Conservation (phyloP, 1,140 invertebrate species). For the Meloidogyne chitwoodi region DNA sequence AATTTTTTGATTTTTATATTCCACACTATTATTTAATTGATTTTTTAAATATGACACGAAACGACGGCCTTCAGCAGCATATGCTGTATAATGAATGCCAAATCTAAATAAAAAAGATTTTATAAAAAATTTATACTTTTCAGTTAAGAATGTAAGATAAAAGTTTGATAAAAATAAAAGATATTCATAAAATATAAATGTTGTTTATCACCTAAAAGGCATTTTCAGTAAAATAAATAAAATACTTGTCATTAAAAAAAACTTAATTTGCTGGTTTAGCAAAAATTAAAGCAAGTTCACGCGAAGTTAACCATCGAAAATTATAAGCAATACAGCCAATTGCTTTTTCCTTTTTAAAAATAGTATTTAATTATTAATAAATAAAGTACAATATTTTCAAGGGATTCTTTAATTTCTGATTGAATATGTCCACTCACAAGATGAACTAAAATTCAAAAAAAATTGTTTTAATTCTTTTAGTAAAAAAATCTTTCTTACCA, state of each 20-base stretch:
- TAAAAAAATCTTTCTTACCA: too few relatives aligned
- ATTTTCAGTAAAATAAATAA: too few relatives aligned
- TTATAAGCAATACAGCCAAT: conserved; percentile 51
- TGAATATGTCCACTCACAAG: conserved; percentile 53
- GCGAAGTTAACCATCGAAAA: conserved; percentile 48
- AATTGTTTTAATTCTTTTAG: neutral
- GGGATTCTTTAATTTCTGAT: conserved; percentile 35
- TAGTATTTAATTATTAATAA: neutral
- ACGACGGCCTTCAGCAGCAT: conserved; percentile 48
- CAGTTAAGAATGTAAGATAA: neutral
- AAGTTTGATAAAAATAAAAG: too few relatives aligned
- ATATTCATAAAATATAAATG: too few relatives aligned
- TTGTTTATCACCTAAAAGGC: too few relatives aligned
- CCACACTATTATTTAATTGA: conserved; percentile 27
- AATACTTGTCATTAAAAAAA: neutral
- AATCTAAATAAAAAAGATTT: conserved; percentile 29
- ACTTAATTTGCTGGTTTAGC: neutral
- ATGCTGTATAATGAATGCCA: conserved; percentile 55
- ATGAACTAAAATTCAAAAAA: conserved; percentile 2
- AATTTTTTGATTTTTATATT: conserved; percentile 18
- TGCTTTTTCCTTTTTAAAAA: neutral
- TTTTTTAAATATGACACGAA: conserved; percentile 51
- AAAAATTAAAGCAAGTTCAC: conserved; percentile 43
- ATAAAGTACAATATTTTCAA: conserved; percentile 36
- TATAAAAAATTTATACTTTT: conserved; percentile 2